phyloP scores from a whole-genome alignment of 2,888 invertebrate genomes.

The Hypselothyrea guttata region DNA sequence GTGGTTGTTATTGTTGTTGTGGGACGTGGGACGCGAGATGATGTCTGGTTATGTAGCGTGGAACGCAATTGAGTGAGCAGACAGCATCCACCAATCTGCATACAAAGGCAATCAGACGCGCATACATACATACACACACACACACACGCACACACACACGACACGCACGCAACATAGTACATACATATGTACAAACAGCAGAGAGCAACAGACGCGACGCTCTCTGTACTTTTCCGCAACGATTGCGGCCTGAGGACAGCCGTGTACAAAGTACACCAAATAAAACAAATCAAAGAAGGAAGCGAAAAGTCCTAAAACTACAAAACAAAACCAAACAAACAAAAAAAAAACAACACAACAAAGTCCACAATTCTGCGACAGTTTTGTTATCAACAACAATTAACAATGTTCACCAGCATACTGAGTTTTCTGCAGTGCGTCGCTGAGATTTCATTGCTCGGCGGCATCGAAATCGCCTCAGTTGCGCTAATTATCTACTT shows the following conservation, averaged over 20 bases:
- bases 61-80: constrained; percentile 61
- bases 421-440: constrained; percentile 77
- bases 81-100: constrained; percentile 16
- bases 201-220: constrained; percentile 30
- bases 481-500: constrained; percentile 80
- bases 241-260: constrained; percentile 37
- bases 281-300: constrained; percentile 28
- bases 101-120: constrained; percentile 36
- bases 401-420: constrained; percentile 67
- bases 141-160: background rate
- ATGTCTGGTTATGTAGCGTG: constrained; percentile 72
- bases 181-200: constrained; percentile 4
- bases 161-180: background rate
- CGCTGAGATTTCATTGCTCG: constrained; percentile 79
- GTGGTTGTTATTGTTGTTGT: constrained; percentile 27
- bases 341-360: background rate
- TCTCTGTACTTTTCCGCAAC: constrained; percentile 55
- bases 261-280: constrained; percentile 34
- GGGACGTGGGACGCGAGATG: constrained; percentile 59
- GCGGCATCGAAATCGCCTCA: constrained; percentile 80
- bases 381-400: constrained; percentile 1
- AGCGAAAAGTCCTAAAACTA: constrained; percentile 3
- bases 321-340: background rate
- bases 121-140: constrained; percentile 20
- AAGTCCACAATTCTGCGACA: background rate